phyloP scores from a whole-genome alignment of 2,888 invertebrate species.

The Tortrix viridana region DNA sequence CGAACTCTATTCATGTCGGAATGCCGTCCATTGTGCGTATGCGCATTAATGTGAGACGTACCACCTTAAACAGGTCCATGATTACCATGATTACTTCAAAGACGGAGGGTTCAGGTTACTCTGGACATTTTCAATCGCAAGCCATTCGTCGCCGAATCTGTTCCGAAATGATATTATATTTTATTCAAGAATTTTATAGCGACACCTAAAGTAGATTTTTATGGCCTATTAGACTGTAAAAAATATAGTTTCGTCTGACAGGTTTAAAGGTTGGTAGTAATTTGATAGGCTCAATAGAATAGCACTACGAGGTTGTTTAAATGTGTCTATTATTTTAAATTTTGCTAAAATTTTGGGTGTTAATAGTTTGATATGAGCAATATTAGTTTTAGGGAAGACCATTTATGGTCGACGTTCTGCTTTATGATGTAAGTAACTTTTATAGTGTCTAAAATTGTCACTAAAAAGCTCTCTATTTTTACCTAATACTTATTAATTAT shows the following conservation, averaged over 20 bases:
- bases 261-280: constrained; percentile 27
- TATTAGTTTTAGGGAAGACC: neutral
- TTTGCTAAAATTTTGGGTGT: neutral
- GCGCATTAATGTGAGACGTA: constrained; percentile 9
- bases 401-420: neutral
- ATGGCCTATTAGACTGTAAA: constrained; percentile 29
- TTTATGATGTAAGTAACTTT: too few relatives aligned
- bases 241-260: constrained; percentile 30
- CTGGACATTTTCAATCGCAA: neutral
- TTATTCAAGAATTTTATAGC: constrained; percentile 34
- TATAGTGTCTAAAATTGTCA: too few relatives aligned
- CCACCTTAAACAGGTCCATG: constrained; percentile 1
- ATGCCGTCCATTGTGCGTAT: constrained; percentile 34
- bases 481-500: too few relatives aligned
- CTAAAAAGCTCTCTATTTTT: too few relatives aligned
- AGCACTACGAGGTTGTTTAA: neutral
- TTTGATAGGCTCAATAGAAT: constrained; percentile 26
- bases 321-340: constrained; percentile 16
- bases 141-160: constrained; percentile 31
- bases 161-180: constrained; percentile 25
- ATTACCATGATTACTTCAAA: neutral
- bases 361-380: neutral
- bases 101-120: neutral
- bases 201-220: constrained; percentile 31
- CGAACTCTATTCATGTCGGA: constrained; percentile 34